These are phyloP conservation scores for Benthosema pterotum DNA, from an alignment of 2,797 vertebrate genomes.

Conservation along the genomic window DNA sequence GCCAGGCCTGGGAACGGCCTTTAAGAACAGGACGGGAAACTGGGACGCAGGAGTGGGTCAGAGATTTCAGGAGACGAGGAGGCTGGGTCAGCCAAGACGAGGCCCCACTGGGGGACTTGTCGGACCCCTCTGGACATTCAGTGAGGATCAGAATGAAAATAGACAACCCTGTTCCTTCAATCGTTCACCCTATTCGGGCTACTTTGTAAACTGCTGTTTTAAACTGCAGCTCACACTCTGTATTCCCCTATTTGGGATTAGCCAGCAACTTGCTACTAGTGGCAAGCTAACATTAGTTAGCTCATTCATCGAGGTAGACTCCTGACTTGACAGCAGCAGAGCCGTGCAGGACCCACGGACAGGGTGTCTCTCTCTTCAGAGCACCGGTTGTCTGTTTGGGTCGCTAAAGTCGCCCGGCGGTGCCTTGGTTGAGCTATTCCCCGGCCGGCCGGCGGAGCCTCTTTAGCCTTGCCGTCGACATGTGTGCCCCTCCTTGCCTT, in stretches of 20 bases:
- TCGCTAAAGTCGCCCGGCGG: background rate
- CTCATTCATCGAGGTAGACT: slow-evolving; percentile 50
- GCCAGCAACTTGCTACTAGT: slow-evolving; percentile 29
- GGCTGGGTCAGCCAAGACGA: slow-evolving; percentile 48
- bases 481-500: slow-evolving; percentile 25
- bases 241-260: slow-evolving; percentile 34
- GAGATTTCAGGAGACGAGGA: slow-evolving; percentile 64
- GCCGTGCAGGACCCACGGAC: background rate
- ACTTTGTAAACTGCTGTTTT: too few species aligned
- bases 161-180: slow-evolving; percentile 9
- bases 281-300: slow-evolving; percentile 32
- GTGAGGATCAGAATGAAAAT: background rate
- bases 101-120: slow-evolving; percentile 49
- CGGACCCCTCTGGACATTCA: slow-evolving; percentile 31
- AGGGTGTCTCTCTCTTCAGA: slow-evolving; percentile 11
- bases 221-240: slow-evolving; percentile 1
- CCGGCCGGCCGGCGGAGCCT: background rate
- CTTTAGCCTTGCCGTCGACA: slow-evolving; percentile 25
- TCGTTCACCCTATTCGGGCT: too few species aligned
- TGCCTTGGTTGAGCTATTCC: slow-evolving; percentile 5
- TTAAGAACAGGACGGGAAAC: slow-evolving; percentile 46
- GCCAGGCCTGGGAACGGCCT: slow-evolving; percentile 70
- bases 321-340: slow-evolving; percentile 13
- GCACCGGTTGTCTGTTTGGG: background rate
- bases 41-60: slow-evolving; percentile 56